Evolutionary conservation across 2,888 invertebrate genomes (phyloP).

Genomic region (Xestoiulus laeticollis): DNA sequence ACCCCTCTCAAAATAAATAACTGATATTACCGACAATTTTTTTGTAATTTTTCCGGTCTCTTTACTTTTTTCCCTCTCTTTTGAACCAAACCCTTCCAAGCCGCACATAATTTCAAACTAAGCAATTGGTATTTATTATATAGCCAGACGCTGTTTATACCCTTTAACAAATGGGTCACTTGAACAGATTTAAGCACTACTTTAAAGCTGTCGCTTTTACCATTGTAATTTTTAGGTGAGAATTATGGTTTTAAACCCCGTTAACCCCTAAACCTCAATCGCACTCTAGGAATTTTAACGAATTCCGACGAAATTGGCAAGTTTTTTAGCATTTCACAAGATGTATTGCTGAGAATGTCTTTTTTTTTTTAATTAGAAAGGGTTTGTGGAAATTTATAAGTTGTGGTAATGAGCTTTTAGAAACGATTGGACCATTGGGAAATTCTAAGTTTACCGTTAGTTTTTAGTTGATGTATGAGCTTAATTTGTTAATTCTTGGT

Average conservation of each 20-base stretch:
- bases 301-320: neutral
- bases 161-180: neutral
- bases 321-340: neutral
- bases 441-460: no score
- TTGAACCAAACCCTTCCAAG: neutral
- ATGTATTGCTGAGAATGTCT: neutral
- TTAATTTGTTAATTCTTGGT: no score
- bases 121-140: neutral
- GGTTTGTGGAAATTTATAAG: no score
- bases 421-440: no score
- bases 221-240: neutral
- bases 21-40: neutral
- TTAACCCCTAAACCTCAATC: conserved; percentile 20
- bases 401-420: no score
- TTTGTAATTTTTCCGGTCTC: neutral
- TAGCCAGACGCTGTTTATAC: neutral
- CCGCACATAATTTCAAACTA: neutral
- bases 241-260: neutral
- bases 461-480: no score
- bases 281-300: neutral
- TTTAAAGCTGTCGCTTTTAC: neutral
- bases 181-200: neutral
- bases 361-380: no score
- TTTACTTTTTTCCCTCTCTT: neutral
- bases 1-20: conserved; percentile 2